A percentile compares a stretch with the other conserved stretches of the same genome.
These are phyloP conservation scores for Geopemphigus sp. DNA, from an alignment of 1,140 invertebrate genomes.

Conservation along the genomic window DNA sequence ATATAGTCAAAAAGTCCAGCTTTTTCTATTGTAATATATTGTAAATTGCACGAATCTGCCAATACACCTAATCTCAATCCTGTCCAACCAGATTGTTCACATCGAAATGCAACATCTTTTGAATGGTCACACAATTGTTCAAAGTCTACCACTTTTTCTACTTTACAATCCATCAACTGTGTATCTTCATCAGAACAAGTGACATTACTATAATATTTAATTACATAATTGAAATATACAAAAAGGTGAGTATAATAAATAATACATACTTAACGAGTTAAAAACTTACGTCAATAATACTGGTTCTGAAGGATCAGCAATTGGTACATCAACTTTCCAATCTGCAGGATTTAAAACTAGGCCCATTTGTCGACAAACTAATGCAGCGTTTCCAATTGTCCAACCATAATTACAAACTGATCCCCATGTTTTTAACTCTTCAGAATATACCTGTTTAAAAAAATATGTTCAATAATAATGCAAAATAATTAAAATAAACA, in stretches of 20 bases:
- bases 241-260: background rate
- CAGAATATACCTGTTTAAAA: slow-evolving; percentile 52
- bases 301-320: slow-evolving; percentile 71
- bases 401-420: slow-evolving; percentile 96
- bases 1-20: slow-evolving; percentile 93
- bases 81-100: slow-evolving; percentile 88
- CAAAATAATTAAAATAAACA: slow-evolving; percentile 14
- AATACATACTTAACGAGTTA: no score
- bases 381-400: slow-evolving; percentile 85
- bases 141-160: slow-evolving; percentile 72
- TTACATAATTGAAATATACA: background rate
- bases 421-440: slow-evolving; percentile 77
- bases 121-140: slow-evolving; percentile 87
- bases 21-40: slow-evolving; percentile 83
- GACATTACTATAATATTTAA: slow-evolving; percentile 68
- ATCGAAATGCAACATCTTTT: slow-evolving; percentile 83
- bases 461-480: background rate
- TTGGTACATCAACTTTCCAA: slow-evolving; percentile 82
- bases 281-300: slow-evolving; percentile 64
- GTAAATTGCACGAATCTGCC: slow-evolving; percentile 81
- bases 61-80: slow-evolving; percentile 85
- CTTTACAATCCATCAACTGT: slow-evolving; percentile 85
- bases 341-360: slow-evolving; percentile 88
- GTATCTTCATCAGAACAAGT: slow-evolving; percentile 86
- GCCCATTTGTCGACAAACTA: slow-evolving; percentile 94